Base-by-base conservation (phyloP, 2,888 invertebrate genomes). In the Saturnia japonica region DNA sequence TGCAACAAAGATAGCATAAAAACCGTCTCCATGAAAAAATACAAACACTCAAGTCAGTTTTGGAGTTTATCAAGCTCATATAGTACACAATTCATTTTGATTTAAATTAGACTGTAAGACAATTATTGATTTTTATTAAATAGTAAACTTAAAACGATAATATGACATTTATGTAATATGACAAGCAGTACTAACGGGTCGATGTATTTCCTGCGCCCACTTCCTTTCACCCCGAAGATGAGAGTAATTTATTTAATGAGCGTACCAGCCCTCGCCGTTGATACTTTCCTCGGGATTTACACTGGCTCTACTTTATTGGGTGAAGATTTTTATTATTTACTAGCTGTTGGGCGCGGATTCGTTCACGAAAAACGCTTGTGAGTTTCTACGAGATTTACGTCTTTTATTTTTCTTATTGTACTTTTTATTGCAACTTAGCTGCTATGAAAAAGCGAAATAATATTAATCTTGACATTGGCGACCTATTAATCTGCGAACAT, bases 191-290 rank as follows among this genome's bases (percentile, higher is more conserved):
- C n/a, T n/a, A n/a, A n/a, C 28, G 28, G 34, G 11, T 60, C 57
- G 25, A 57, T 28, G 19, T 69, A 60, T 22, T 51, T 34, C n/a
- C 28, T n/a, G 40, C 68, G 34, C 28, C 64, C 22, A 25, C 25
- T 40, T 42, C 7, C 40, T 40, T 68, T 57, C 54, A 68, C 69
- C 73, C 60, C 70, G 72, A 75, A 78, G 79, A 76, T 75, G 80
- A 74, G 71, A 74, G 80, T 80, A 78, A 81, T 81, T 81, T 81
- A 80, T 78, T 77, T 81, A 81, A 81, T 81, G 81, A 80, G 78
- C 68, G 72, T 57, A 75, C 74, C 75, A 75, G 70, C 73, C 69
- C 72, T 76, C 74, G 72, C 12, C 69, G 69, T 72, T 72, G 68
- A 66, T 67, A 62, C 73, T 77, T 71, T 54, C 64, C 71, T 68